phyloP scores from a whole-genome alignment of 2,113 vertebrate genomes.

The Echinops telfairi region DNA sequence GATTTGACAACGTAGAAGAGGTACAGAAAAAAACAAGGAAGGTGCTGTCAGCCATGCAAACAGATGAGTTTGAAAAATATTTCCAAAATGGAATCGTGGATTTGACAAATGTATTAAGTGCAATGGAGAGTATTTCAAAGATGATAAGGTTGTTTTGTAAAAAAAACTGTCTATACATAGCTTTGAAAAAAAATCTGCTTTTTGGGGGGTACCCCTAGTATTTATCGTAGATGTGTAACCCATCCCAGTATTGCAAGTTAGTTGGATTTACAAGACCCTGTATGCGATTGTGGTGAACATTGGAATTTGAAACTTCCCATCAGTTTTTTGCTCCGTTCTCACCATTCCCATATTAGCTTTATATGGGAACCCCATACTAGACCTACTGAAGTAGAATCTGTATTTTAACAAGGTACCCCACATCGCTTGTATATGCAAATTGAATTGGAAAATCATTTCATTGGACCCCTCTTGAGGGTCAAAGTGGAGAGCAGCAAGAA shows the following conservation, averaged over 20 bases:
- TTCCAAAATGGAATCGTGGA: no score
- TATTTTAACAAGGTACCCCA: constrained; percentile 5
- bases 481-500: background rate
- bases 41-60: no score
- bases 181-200: no score
- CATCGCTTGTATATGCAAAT: constrained; percentile 41
- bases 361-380: background rate
- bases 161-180: no score
- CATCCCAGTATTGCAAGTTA: constrained; percentile 33
- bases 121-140: no score
- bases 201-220: background rate
- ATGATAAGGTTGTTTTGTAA: no score
- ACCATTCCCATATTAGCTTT: background rate
- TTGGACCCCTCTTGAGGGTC: background rate
- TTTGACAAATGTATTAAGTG: no score
- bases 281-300: background rate
- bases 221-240: background rate
- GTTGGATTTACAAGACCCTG: constrained; percentile 34
- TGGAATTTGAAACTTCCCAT: background rate
- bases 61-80: no score
- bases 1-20: no score
- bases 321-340: constrained; percentile 15
- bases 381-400: background rate
- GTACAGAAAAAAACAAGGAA: no score
- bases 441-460: constrained; percentile 12